Base-by-base conservation (phyloP, 2,888 invertebrate species). In the Rugalucina vietnamica region DNA sequence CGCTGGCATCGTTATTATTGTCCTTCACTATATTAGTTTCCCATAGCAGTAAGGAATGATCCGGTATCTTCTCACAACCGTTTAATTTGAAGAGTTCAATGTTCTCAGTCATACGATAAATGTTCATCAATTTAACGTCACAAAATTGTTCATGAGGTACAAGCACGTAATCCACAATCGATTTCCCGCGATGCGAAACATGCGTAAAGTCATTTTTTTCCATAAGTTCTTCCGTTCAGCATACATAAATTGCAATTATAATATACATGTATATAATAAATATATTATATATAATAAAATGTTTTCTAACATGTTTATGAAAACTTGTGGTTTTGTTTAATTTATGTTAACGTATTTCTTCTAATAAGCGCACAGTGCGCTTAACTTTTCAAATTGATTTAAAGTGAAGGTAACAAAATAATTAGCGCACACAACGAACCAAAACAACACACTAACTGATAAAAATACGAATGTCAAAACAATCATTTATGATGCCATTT, bases 201-300 rank as follows among this genome's bases (percentile, higher is more conserved):
- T 43, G 27, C 21, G 57, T 75, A 54, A 75, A 75, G 27, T 75
- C 36, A 54, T 75, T 75, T 75, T 75, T 75, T 49, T 36, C 75
- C 24, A 32, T 54, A 21, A 50, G n/a, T 72, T 79, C 82, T 49
- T 12, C 82, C 82, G 49, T 82, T 82, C n/a, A 78, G 37, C 39
- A 82, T 82, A 34, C 73, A 57, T 24, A 74, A 36, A 50, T 70
- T 80, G 21, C n/a, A n/a, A n/a, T n/a, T n/a, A n/a, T n/a, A n/a
- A n/a, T n/a, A n/a, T n/a, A n/a, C n/a, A n/a, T n/a, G n/a, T n/a
- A n/a, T n/a, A n/a, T n/a, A n/a, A n/a, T n/a, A n/a, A n/a, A n/a
- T n/a, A n/a, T n/a, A n/a, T n/a, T n/a, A n/a, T n/a, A n/a, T n/a
- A n/a, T n/a, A n/a, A n/a, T n/a, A n/a, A n/a, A n/a, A n/a, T n/a